phyloP scores from a whole-genome alignment of 2,888 invertebrate genomes.

The Odontocolon sp. region DNA sequence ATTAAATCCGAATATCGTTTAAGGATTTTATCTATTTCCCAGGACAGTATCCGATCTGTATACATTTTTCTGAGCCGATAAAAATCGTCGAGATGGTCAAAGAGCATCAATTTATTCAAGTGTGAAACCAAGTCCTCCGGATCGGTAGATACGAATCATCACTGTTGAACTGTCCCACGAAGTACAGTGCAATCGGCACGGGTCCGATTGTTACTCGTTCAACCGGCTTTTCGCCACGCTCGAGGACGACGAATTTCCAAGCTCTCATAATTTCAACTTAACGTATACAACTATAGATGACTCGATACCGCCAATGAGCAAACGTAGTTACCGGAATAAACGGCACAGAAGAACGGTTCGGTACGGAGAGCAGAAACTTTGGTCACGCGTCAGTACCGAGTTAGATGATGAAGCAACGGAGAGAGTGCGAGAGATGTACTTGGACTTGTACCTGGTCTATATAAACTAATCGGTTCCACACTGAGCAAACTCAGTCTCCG shows the following conservation, averaged over 20 bases:
- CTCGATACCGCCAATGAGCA: conserved; percentile 65
- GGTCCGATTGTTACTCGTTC: conserved; percentile 11
- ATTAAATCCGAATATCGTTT: not conserved
- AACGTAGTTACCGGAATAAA: conserved; percentile 62
- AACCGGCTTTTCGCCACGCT: conserved; percentile 58
- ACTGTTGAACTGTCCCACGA: conserved; percentile 54
- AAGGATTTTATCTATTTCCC: not conserved
- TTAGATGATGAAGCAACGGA: conserved; percentile 69
- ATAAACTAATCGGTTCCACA: conserved; percentile 74
- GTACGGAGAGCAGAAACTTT: conserved; percentile 69
- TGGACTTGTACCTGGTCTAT: conserved; percentile 70
- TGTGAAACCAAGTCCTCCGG: conserved; percentile 65
- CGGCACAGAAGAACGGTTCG: conserved; percentile 61
- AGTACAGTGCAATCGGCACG: conserved; percentile 4
- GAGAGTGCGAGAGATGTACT: conserved; percentile 56
- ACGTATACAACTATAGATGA: not conserved
- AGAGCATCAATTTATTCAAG: conserved; percentile 56
- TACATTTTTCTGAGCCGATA: not conserved
- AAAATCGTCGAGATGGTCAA: not conserved
- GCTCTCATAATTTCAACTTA: conserved; percentile 3
- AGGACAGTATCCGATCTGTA: not conserved
- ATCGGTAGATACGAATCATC: conserved; percentile 54
- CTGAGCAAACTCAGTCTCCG: conserved; percentile 70
- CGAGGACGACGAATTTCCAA: conserved; percentile 52
- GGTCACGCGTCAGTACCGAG: conserved; percentile 79